Conservation (phyloP, 64 coral and sea anemone genomes). For the Catalaphyllia jardinei region DNA sequence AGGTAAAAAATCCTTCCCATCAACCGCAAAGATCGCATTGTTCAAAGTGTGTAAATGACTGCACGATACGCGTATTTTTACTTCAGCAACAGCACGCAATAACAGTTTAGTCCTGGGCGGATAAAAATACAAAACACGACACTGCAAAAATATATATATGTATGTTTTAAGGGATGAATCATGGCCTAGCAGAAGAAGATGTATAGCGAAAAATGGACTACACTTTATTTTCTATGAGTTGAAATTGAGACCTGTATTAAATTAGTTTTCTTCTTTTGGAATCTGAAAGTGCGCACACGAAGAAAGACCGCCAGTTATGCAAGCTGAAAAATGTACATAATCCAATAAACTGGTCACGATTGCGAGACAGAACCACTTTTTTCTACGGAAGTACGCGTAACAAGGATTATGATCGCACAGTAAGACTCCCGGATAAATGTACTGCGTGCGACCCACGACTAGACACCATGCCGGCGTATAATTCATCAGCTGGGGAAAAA, state of each 20-base stretch:
- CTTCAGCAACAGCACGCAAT: slow-evolving; percentile 27
- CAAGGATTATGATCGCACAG: slow-evolving; percentile 18
- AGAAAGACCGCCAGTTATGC: background rate
- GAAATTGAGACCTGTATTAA: background rate
- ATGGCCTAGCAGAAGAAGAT: background rate
- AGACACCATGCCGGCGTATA: background rate
- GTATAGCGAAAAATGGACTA: background rate
- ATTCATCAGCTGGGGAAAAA: slow-evolving; percentile 34
- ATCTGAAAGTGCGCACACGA: background rate
- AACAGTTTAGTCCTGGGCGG: background rate
- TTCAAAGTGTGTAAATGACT: background rate
- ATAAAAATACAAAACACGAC: background rate
- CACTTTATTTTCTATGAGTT: background rate
- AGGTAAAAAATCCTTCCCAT: background rate
- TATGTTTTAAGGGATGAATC: too few species aligned
- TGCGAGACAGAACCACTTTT: slow-evolving; percentile 6
- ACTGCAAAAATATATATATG: background rate
- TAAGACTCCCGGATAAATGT: slow-evolving; percentile 29
- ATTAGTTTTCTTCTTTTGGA: background rate
- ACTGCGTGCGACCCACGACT: background rate
- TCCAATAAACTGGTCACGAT: slow-evolving; percentile 16
- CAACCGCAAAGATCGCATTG: slow-evolving; percentile 12
- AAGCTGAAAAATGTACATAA: background rate
- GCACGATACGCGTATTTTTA: slow-evolving; percentile 13
- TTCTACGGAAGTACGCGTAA: slow-evolving; percentile 7